Evolutionary conservation across 2,888 invertebrate species (phyloP), one percentile per base, ranked within the genome.

Genomic region (Yponomeuta malinellus): DNA sequence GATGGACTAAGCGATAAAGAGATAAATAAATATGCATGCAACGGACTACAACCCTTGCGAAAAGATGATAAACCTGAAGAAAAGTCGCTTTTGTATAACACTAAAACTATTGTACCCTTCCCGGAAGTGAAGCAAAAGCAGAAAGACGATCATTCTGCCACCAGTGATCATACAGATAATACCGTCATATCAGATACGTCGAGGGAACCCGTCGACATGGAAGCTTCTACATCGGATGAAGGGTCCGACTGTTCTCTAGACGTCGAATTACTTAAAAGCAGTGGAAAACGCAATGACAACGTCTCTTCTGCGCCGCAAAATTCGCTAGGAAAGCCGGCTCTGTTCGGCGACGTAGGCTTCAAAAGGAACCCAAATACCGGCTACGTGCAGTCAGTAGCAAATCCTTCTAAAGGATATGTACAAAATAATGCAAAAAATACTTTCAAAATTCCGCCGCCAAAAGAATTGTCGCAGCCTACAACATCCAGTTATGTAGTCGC

Each of bases 1-100:
- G 94, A 93, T 69, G 95, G 95, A 4, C 83, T 96, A 72, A 93
- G 85, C 71, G 83, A 67, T 9, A 67, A 92, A 76, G 92, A 91
- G 74, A 81, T 83, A 73, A 81, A 85, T 4, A 92, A 92, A 76
- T 89, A 87, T 74, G 79, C 87, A 29, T 90, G 86, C 76, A 84
- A 84, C 69, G 85, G 81, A 70, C 88, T 89, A 86, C 88, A 85
- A 77, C 86, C 89, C 71, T 78, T 86, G 37, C 85, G 76, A 70
- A 91, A 90, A 77, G 91, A 92, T 68, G 92, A 91, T 64, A 92
- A 92, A 74, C 85, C 90, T 37, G 93, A 93, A 78, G 92, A 92
- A 78, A 87, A 88, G 80, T 78, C 91, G 71, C 77, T 92, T 71
- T 78, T 93, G 67, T 90, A 91, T 1, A 87, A 88, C 72, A 87